Percentiles rank a stretch among this genome's conserved stretches.
phyloP scores from a whole-genome alignment of 1,140 invertebrate species.

The Chlorops oryzae region DNA sequence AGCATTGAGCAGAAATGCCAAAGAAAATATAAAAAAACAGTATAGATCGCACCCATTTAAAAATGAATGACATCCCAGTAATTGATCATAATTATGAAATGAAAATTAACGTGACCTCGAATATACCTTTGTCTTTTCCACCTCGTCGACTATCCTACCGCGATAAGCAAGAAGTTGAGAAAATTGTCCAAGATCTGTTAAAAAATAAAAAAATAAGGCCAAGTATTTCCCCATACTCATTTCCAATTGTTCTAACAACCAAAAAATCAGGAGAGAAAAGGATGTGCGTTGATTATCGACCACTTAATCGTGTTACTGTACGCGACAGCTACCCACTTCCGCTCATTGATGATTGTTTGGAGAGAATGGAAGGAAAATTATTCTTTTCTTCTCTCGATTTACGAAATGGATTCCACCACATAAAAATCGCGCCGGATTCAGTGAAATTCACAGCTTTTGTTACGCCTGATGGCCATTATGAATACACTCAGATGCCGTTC shows the following conservation, averaged over 20 bases:
- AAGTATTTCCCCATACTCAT: slow-evolving; percentile 18
- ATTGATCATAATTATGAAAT: background rate
- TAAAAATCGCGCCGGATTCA: slow-evolving; percentile 14
- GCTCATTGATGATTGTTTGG: slow-evolving; percentile 47
- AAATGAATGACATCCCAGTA: too few species aligned
- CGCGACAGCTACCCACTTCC: slow-evolving; percentile 46
- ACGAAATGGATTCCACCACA: slow-evolving; percentile 14
- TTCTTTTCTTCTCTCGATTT: slow-evolving; percentile 44
- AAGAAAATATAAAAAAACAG: too few species aligned
- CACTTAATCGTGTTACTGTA: slow-evolving; percentile 33
- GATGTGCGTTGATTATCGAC: slow-evolving; percentile 43
- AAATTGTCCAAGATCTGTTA: slow-evolving; percentile 26
- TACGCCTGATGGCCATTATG: slow-evolving; percentile 18
- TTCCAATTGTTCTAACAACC: slow-evolving; percentile 15
- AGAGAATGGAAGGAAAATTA: slow-evolving; percentile 23
- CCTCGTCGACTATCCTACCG: slow-evolving; percentile 18
- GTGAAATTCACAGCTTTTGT: slow-evolving; percentile 20
- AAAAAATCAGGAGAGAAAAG: slow-evolving; percentile 17
- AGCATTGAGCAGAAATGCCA: too few species aligned
- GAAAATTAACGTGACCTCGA: background rate
- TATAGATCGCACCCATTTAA: too few species aligned
- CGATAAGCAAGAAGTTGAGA: slow-evolving; percentile 23
- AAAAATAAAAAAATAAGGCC: slow-evolving; percentile 21
- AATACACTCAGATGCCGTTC: too few species aligned
- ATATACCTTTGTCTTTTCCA: slow-evolving; percentile 8